Conservation (phyloP, 1,140 invertebrate species). For the Heliothis virescens region DNA sequence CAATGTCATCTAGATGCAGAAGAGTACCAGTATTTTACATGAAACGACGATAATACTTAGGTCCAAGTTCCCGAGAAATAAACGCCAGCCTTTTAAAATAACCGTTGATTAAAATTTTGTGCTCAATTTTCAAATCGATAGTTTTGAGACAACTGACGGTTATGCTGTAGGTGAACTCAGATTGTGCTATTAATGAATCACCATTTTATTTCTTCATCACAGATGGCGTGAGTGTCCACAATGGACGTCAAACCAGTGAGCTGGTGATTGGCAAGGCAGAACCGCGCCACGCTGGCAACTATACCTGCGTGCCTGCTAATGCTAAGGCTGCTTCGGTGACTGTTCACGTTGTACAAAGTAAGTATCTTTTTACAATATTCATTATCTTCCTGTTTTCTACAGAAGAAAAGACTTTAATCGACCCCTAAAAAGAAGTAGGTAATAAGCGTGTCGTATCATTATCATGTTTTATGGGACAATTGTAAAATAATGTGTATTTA, state of each 20-base stretch:
- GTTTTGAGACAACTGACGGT: too few relatives aligned
- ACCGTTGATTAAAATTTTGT: too few relatives aligned
- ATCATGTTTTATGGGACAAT: too few relatives aligned
- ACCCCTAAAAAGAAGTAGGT: too few relatives aligned
- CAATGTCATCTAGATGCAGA: too few relatives aligned
- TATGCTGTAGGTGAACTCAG: neutral
- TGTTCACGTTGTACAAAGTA: constrained; percentile 95
- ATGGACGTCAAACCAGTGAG: constrained; percentile 86
- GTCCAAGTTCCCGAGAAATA: too few relatives aligned
- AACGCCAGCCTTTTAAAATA: too few relatives aligned
- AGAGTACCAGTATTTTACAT: too few relatives aligned
- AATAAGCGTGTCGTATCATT: too few relatives aligned
- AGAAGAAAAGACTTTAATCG: neutral
- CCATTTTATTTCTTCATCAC: constrained; percentile 6
- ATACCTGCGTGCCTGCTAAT: constrained; percentile 94
- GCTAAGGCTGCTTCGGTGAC: constrained; percentile 93
- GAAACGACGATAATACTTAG: too few relatives aligned
- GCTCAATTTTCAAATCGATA: too few relatives aligned
- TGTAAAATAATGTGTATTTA: too few relatives aligned
- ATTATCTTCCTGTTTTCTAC: neutral
- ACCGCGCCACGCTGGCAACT: constrained; percentile 93
- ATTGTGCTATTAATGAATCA: neutral
- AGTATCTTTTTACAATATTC: constrained; percentile 60
- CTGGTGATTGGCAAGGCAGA: constrained; percentile 83
- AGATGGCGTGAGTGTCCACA: constrained; percentile 86